Conservation (phyloP, 1,140 invertebrate species). For the Papilio dardanus region DNA sequence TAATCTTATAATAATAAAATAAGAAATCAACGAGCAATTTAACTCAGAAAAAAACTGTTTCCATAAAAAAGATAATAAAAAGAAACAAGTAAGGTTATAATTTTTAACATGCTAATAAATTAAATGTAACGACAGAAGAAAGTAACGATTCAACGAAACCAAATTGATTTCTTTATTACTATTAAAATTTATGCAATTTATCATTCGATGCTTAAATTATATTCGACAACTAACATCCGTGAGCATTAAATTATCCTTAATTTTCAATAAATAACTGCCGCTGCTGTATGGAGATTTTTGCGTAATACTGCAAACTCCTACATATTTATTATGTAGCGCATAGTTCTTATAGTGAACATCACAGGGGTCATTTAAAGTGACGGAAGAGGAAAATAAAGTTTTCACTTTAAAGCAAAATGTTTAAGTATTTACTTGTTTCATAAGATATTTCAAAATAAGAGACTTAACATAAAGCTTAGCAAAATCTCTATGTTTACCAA, state of each 20-base stretch:
- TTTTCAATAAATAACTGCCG: background rate
- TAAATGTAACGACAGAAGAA: background rate
- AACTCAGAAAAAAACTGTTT: background rate
- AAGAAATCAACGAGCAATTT: background rate
- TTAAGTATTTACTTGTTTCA: background rate
- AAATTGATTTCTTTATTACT: background rate
- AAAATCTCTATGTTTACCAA: background rate
- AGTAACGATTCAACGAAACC: background rate
- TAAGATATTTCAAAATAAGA: background rate
- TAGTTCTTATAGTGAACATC: constrained; percentile 19
- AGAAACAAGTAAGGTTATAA: background rate
- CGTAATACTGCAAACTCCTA: constrained; percentile 19
- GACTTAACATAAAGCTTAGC: background rate
- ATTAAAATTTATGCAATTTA: background rate
- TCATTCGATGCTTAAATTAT: background rate
- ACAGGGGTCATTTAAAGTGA: constrained; percentile 30
- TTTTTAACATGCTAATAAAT: constrained; percentile 16
- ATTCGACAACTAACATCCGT: constrained; percentile 8
- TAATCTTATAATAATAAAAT: background rate
- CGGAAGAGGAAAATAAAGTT: constrained; percentile 21
- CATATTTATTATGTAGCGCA: constrained; percentile 28
- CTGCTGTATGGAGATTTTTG: constrained; percentile 31
- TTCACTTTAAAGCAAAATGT: constrained; percentile 27
- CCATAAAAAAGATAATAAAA: background rate
- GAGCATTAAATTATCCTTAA: constrained; percentile 13